Conservation (phyloP, 2,888 invertebrate genomes). For the Cepaea hortensis region DNA sequence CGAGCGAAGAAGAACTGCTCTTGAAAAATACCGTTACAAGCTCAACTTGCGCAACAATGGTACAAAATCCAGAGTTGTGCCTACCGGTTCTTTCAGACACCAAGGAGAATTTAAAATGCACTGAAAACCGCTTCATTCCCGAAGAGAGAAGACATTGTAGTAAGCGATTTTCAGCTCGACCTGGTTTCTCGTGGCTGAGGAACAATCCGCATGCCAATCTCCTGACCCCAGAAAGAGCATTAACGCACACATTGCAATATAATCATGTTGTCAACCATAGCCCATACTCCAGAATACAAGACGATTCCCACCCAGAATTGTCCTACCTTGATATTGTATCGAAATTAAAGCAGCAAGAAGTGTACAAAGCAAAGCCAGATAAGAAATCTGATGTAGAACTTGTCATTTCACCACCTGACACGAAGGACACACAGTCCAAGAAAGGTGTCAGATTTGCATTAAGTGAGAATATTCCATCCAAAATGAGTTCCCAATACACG, state of each 20-base stretch:
- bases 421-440: background rate
- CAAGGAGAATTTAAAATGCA: no score
- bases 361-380: background rate
- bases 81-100: no score
- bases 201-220: conserved; percentile 2
- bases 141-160: background rate
- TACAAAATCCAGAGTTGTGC: background rate
- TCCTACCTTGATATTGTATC: conserved; percentile 34
- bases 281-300: background rate
- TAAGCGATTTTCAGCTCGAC: background rate
- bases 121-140: background rate
- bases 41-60: no score
- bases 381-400: background rate
- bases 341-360: background rate
- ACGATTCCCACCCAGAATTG: conserved; percentile 42
- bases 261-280: background rate
- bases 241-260: background rate
- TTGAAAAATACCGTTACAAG: background rate
- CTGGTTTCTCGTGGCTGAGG: background rate
- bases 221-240: conserved; percentile 32
- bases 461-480: no score
- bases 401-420: background rate
- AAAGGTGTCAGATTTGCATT: no score
- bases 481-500: no score
- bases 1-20: conserved; percentile 31